Conservation (phyloP, 2,797 vertebrate species). For the Pangasius krempfi region DNA sequence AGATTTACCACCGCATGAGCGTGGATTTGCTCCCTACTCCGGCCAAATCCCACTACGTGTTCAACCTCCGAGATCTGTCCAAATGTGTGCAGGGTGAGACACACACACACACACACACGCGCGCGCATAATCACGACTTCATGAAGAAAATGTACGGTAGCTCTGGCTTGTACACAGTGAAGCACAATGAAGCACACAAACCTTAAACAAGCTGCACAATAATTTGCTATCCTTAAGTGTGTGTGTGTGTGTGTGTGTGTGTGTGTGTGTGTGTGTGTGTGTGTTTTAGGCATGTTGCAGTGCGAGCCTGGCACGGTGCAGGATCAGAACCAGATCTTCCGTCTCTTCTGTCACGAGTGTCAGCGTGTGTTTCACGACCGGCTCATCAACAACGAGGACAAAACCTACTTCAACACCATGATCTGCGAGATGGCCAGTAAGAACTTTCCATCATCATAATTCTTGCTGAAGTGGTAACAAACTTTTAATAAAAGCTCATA, state of each 20-base stretch:
- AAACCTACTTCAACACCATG: conserved; percentile 82
- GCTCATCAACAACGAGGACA: conserved; percentile 84
- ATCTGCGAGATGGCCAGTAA: conserved; percentile 85
- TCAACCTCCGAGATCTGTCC: conserved; percentile 87
- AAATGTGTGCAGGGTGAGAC: conserved; percentile 87
- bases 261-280: not conserved
- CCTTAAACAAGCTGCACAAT: no score
- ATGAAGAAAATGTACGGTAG: not conserved
- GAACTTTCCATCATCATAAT: conserved; percentile 19
- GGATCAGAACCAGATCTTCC: conserved; percentile 82
- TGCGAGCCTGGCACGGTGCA: conserved; percentile 77
- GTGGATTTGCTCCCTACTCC: conserved; percentile 86
- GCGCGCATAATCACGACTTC: not conserved
- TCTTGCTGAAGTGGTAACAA: not conserved
- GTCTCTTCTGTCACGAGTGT: conserved; percentile 85
- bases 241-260: no score
- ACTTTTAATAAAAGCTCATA: no score
- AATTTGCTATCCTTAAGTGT: no score
- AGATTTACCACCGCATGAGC: conserved; percentile 87
- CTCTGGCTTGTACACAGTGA: not conserved
- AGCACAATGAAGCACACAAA: not conserved
- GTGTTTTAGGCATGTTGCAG: conserved; percentile 78
- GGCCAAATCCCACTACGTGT: conserved; percentile 88
- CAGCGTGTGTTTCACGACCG: conserved; percentile 85
- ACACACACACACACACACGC: not conserved